These are phyloP conservation scores for Planococcus citri DNA, from an alignment of 1,140 invertebrate genomes.

Conservation along the genomic window DNA sequence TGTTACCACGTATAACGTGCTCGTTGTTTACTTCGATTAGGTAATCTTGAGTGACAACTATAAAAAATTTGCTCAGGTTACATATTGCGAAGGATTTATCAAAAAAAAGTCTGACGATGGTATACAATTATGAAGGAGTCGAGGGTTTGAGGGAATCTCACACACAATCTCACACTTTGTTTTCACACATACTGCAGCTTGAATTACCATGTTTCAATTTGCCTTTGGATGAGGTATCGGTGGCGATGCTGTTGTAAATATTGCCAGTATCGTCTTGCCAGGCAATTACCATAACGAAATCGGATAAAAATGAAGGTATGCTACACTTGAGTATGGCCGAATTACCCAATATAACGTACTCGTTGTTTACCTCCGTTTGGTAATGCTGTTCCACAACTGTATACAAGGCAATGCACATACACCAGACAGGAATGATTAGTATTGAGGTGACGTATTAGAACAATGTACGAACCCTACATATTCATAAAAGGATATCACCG, in stretches of 20 bases:
- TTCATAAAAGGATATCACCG: not conserved
- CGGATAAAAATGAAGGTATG: slow-evolving; percentile 81
- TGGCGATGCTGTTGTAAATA: not conserved
- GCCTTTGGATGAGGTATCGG: not conserved
- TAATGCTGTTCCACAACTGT: slow-evolving; percentile 77
- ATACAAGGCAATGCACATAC: not conserved
- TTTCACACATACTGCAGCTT: no score
- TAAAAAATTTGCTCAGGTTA: no score
- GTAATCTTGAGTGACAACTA: slow-evolving; percentile 25
- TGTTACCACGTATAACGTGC: slow-evolving; percentile 83
- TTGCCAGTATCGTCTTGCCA: slow-evolving; percentile 49
- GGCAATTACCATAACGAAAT: slow-evolving; percentile 73
- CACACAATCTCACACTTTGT: not conserved
- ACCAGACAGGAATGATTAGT: not conserved
- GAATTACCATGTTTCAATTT: not conserved
- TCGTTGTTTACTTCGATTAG: slow-evolving; percentile 43
- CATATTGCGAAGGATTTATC: no score
- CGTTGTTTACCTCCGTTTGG: slow-evolving; percentile 82
- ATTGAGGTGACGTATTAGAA: not conserved
- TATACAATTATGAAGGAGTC: no score
- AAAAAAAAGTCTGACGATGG: no score
- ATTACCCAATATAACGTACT: slow-evolving; percentile 85
- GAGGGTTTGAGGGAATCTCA: no score
- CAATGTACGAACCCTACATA: not conserved
- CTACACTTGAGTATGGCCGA: slow-evolving; percentile 86